Percentiles rank a stretch among this genome's conserved stretches.
phyloP scores from a whole-genome alignment of 2,797 vertebrate species.

The Lateolabrax maculatus region DNA sequence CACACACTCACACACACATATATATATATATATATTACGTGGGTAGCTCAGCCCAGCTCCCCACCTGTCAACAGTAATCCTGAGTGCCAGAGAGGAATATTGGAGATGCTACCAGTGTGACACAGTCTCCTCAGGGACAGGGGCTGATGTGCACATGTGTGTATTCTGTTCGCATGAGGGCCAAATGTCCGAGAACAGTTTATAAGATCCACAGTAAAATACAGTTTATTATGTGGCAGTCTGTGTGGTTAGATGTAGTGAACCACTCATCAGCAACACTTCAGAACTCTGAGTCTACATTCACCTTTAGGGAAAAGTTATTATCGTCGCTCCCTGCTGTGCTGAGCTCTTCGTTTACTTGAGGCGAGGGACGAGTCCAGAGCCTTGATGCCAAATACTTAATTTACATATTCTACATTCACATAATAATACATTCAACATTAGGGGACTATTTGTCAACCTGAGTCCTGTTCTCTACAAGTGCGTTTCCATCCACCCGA shows the following conservation, averaged over 20 bases:
- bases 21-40: constrained; percentile 20
- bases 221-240: neutral
- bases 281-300: neutral
- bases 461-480: neutral
- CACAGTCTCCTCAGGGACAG: constrained; percentile 29
- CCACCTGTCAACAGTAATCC: constrained; percentile 53
- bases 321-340: too few relatives aligned
- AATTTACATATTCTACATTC: too few relatives aligned
- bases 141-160: neutral
- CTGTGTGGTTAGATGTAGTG: neutral
- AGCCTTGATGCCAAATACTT: too few relatives aligned
- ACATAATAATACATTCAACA: neutral
- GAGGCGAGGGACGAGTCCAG: too few relatives aligned
- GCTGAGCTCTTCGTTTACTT: too few relatives aligned
- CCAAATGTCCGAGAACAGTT: constrained; percentile 7
- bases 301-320: too few relatives aligned
- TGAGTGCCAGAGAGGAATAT: constrained; percentile 32
- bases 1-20: constrained; percentile 6
- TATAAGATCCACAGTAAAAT: neutral
- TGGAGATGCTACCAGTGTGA: constrained; percentile 34
- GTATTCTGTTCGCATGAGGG: neutral
- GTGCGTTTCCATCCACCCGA: neutral
- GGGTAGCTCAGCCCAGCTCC: constrained; percentile 32
- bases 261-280: neutral
- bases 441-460: neutral